Evolutionary conservation across 2,888 invertebrate genomes (phyloP).

Genomic region (Sminthurinus aureus): DNA sequence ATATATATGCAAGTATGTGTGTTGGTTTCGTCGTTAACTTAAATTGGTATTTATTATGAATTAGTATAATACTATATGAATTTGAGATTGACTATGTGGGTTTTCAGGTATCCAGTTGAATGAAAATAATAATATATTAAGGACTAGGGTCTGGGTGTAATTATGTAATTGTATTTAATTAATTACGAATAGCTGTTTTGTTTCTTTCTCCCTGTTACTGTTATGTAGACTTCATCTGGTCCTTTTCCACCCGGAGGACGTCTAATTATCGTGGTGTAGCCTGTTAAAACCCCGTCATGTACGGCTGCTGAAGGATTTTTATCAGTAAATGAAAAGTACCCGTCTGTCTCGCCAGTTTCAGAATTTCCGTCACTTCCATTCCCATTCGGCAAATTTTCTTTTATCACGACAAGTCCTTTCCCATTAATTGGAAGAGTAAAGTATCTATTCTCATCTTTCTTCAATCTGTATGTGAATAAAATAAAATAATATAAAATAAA

Average conservation of each 20-base stretch:
- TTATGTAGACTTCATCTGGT: neutral
- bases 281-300: slow-evolving; percentile 11
- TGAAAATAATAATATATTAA: too few species aligned
- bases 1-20: too few species aligned
- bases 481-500: too few species aligned
- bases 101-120: too few species aligned
- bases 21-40: too few species aligned
- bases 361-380: too few species aligned
- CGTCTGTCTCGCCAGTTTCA: neutral
- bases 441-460: slow-evolving; percentile 8
- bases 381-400: neutral
- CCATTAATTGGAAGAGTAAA: neutral
- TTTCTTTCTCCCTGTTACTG: neutral
- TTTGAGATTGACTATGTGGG: too few species aligned
- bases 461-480: slow-evolving; percentile 2
- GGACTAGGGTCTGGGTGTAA: too few species aligned
- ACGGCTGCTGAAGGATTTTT: slow-evolving; percentile 26
- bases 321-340: slow-evolving; percentile 23
- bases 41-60: too few species aligned
- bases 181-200: too few species aligned
- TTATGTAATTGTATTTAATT: too few species aligned
- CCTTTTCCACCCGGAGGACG: neutral
- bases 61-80: too few species aligned
- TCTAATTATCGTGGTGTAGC: neutral
- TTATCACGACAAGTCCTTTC: neutral